Evolutionary conservation across 2,888 invertebrate species (phyloP).

Genomic region (Cryptophagus acutangulus): DNA sequence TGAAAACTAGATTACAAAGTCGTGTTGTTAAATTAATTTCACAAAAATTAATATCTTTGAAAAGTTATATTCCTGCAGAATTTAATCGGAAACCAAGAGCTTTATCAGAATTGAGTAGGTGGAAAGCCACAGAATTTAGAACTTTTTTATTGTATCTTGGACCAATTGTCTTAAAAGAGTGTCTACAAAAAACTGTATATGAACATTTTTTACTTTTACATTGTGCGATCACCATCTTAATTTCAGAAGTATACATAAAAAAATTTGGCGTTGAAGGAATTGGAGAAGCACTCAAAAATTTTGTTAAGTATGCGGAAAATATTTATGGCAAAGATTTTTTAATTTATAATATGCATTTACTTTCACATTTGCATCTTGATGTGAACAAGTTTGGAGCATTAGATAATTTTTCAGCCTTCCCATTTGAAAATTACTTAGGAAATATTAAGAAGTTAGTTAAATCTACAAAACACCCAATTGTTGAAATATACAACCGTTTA

Average conservation of each 20-base stretch:
- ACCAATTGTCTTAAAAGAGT: conserved; percentile 7
- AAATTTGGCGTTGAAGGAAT: conserved; percentile 1
- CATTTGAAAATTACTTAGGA: conserved; percentile 11
- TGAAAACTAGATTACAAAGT: not conserved
- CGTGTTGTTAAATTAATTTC: not conserved
- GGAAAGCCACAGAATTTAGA: conserved; percentile 3
- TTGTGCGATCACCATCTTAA: conserved; percentile 8
- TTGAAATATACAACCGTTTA: conserved; percentile 3
- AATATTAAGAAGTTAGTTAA: conserved; percentile 7
- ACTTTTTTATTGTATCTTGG: conserved; percentile 9
- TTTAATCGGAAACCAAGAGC: conserved; percentile 8
- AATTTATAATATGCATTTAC: conserved; percentile 10
- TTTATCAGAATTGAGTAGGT: conserved; percentile 7
- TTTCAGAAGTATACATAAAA: not conserved
- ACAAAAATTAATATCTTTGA: conserved; percentile 1
- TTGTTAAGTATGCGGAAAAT: conserved; percentile 7
- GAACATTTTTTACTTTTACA: conserved; percentile 10
- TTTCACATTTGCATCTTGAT: conserved; percentile 8
- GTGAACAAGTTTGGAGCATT: conserved; percentile 10
- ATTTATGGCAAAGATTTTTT: conserved; percentile 10
- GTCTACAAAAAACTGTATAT: conserved; percentile 1
- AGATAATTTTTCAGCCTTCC: conserved; percentile 10
- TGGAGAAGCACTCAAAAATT: not conserved
- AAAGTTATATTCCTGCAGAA: conserved; percentile 6
- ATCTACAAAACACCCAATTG: conserved; percentile 5